Percentiles rank a stretch among this genome's conserved stretches.
phyloP scores from a whole-genome alignment of 2,797 vertebrate species.

The Acanthis flammea region DNA sequence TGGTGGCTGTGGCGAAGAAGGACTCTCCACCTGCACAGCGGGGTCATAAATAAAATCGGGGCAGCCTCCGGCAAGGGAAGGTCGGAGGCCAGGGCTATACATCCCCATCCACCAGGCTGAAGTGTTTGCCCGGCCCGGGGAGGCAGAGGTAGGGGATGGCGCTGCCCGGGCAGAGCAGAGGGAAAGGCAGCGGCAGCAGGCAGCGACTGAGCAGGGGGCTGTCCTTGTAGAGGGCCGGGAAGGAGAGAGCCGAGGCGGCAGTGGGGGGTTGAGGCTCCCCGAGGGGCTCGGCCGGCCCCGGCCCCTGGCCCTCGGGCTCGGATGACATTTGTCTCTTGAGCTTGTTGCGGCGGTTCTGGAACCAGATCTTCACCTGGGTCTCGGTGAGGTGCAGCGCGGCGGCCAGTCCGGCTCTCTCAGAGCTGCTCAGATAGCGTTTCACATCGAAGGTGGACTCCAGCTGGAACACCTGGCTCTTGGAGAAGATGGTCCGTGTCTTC shows the following conservation, averaged over 20 bases:
- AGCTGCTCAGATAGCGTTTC: conserved; percentile 98
- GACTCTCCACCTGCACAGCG: not conserved
- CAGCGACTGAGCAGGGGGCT: conserved; percentile 81
- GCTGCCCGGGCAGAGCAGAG: conserved; percentile 82
- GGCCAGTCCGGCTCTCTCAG: conserved; percentile 92
- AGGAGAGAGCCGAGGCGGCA: conserved; percentile 21
- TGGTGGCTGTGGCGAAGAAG: not conserved
- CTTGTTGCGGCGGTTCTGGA: conserved; percentile 97
- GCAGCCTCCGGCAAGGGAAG: not conserved
- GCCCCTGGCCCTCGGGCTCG: conserved; percentile 48
- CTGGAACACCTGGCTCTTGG: conserved; percentile 92
- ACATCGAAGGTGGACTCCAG: conserved; percentile 95
- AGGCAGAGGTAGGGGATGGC: conserved; percentile 87
- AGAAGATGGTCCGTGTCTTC: conserved; percentile 89
- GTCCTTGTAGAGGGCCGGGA: conserved; percentile 85
- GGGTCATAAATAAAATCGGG: not conserved
- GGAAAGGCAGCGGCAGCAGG: conserved; percentile 84
- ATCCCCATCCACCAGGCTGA: conserved; percentile 85
- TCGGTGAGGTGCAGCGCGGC: conserved; percentile 53
- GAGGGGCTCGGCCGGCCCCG: not conserved
- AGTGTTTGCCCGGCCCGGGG: conserved; percentile 84
- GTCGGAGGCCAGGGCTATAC: conserved; percentile 71
- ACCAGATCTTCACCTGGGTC: conserved; percentile 86
- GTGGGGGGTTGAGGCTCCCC: not conserved
- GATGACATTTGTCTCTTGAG: conserved; percentile 90